Base-by-base conservation (phyloP, 2,113 vertebrate genomes). In the Nothoprocta perdicaria region DNA sequence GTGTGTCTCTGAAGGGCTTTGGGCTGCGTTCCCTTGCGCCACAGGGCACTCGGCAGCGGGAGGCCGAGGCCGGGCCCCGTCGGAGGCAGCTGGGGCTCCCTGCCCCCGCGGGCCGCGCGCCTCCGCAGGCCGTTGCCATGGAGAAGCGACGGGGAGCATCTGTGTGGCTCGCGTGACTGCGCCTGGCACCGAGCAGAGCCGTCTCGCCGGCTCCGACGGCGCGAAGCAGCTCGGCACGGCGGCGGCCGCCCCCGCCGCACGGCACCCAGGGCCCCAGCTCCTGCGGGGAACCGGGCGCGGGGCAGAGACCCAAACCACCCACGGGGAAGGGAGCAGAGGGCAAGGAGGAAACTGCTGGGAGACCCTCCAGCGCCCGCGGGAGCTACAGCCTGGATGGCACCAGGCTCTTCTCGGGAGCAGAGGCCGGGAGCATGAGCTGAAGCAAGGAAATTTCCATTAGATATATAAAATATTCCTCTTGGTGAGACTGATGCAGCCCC, bases 111-210 rank as follows among this genome's bases (percentile, higher is more conserved):
- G 46, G 74, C 38, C 21, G 12, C 80, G 68, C 1, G 0, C 84
- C 65, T 93, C 90, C 91, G 88, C 86, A 80, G 92, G 92, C 93
- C 80, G 95, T 96, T 96, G 95, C 95, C 95, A 96, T 96, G 95
- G 95, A 95, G 94, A 95, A 94, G 85, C 1, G 13, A 82, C 95
- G 93, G 93, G 73, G 90, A 96, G 77, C 76, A 52, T 67, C 94
- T 93, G 93, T 85, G 55, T 89, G 84, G 24, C 72, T 94, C 0
- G 46, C 74, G 91, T 69, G 67, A 82, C 87, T 41, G 33, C 35
- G 87, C 80, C 87, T 33, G 77, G 79, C 93, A 85, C 1, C 8
- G 95, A 89, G 94, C 63, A 85, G 82, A 93, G 79, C 35, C 80
- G 2, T 80, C 53, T 87, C 81, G 67, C 82, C 87, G 85, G 85